phyloP scores from a whole-genome alignment of 2,797 vertebrate species.

The Micrastur ruficollis region DNA sequence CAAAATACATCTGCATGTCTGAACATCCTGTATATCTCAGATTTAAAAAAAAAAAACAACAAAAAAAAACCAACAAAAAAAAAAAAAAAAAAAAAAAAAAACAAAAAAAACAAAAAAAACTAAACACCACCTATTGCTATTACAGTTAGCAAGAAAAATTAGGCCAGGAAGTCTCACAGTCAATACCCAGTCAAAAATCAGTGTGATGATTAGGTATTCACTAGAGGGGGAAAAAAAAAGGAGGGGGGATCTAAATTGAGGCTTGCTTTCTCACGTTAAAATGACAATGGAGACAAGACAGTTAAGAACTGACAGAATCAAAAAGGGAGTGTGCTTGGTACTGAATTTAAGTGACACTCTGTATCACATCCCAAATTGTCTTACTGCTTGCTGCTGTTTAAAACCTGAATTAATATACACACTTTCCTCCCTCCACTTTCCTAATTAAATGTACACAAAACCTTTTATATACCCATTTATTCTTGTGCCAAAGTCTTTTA shows the following conservation, averaged over 20 bases:
- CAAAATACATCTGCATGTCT: constrained; percentile 26
- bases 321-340: constrained; percentile 13
- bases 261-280: constrained; percentile 15
- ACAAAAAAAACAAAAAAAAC: too few relatives aligned
- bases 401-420: constrained; percentile 19
- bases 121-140: neutral
- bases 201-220: constrained; percentile 48
- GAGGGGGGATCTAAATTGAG: constrained; percentile 31
- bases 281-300: constrained; percentile 62
- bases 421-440: constrained; percentile 11
- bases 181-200: constrained; percentile 53
- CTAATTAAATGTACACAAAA: constrained; percentile 35
- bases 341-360: constrained; percentile 5
- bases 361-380: neutral
- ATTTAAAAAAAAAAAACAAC: neutral
- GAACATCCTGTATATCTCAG: neutral
- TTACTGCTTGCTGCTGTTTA: neutral
- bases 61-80: too few relatives aligned
- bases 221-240: constrained; percentile 4
- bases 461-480: neutral
- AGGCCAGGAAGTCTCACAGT: constrained; percentile 50
- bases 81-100: too few relatives aligned
- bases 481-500: neutral
- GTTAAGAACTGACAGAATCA: constrained; percentile 8
- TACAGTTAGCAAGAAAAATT: constrained; percentile 27